Conservation (phyloP, 2,113 vertebrate genomes). For the Dasyornis broadbenti region DNA sequence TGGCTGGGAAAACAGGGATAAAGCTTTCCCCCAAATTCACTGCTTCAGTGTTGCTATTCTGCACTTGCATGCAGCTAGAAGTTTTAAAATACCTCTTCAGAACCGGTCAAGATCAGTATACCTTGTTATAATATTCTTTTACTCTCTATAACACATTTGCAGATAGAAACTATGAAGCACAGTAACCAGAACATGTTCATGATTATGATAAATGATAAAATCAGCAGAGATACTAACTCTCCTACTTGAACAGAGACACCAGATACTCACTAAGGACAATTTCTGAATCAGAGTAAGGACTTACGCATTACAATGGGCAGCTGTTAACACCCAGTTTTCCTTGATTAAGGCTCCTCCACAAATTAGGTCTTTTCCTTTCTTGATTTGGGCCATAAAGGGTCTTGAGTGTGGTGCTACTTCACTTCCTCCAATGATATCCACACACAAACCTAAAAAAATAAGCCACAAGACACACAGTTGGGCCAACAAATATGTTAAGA, state of each 20-base stretch:
- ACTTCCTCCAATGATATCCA: constrained; percentile 67
- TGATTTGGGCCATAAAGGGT: constrained; percentile 71
- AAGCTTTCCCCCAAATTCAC: background rate
- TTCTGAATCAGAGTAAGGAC: background rate
- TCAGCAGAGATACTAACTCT: background rate
- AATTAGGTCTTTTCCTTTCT: rapidly evolving
- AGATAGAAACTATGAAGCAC: background rate
- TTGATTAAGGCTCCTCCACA: constrained; percentile 73
- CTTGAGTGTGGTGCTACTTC: constrained; percentile 63
- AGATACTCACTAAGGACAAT: background rate
- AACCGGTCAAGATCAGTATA: background rate
- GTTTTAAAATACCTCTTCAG: background rate
- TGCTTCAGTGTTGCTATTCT: background rate
- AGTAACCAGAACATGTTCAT: background rate
- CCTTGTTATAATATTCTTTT: background rate
- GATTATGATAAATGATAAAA: background rate
- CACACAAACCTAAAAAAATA: constrained; percentile 53
- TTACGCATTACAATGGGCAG: constrained; percentile 71
- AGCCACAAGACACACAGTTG: background rate
- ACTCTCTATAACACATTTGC: background rate
- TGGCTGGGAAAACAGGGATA: background rate
- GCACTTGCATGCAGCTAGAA: background rate
- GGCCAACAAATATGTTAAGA: background rate
- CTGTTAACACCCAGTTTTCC: constrained; percentile 74
- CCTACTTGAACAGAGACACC: background rate